Evolutionary conservation across 1,140 invertebrate species (phyloP), one percentile per base, ranked within the genome.

Genomic region (Gonioctena quinquepunctata): DNA sequence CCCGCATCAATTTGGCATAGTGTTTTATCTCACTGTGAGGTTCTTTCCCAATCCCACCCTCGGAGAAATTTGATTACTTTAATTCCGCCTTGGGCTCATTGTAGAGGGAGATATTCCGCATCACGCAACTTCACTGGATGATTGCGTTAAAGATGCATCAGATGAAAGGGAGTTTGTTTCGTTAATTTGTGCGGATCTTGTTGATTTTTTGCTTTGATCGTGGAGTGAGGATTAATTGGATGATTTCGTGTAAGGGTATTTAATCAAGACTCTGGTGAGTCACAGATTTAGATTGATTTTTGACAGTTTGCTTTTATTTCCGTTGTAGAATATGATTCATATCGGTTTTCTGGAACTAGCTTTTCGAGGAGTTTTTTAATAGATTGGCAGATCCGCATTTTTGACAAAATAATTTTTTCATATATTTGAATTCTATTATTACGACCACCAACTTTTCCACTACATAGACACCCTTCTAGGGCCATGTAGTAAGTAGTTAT

Each of bases 51-150:
- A 59, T 26, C 11, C n/a, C 56, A 59, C 56, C 56, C 56, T 59
- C 56, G 21, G 11, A 25, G 25, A 25, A 59, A 59, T 59, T 59
- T 28, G 56, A 59, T 59, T 59, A 59, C 56, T 59, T n/a, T 59
- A 59, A 59, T 59, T 22, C 7, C 56, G 56, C 56, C 56, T 23
- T 7, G 56, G n/a, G 56, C 25, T 21, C 25, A 42, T n/a, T 42
- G 33, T 42, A 11, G 33, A n/a, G 33, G 33, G 33, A 42, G 33
- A n/a, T 42, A 42, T 42, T 42, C 33, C 16, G 33, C 11, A 42
- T 42, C 33, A 42, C 33, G 33, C 16, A n/a, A 42, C 11, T 11
- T 42, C 11, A n/a, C 16, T 42, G 11, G 33, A 42, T 42, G 33
- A 42, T 42, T 42, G 33, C 33, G 33, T 42, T 42, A 42, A 42